Evolutionary conservation across 2,888 invertebrate species (phyloP).

Genomic region (Coleophora deauratella): DNA sequence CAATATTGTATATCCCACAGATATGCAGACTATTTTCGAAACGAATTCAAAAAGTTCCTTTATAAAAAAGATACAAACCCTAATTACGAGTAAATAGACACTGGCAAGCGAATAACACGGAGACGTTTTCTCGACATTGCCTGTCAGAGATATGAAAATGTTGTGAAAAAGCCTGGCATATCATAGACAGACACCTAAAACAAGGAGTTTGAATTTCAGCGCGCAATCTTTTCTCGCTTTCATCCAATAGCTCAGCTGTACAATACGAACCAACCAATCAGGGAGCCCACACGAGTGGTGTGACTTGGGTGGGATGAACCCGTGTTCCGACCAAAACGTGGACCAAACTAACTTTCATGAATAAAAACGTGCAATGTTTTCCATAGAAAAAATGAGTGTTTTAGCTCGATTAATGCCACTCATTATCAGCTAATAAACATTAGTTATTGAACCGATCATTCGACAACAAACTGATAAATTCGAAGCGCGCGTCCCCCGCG

Average conservation of each 20-base stretch:
- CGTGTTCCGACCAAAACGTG: slow-evolving; percentile 22
- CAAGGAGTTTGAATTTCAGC: slow-evolving; percentile 15
- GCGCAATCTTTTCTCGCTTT: slow-evolving; percentile 23
- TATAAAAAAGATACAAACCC: too few species aligned
- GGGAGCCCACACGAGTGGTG: slow-evolving; percentile 53
- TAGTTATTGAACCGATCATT: slow-evolving; percentile 14
- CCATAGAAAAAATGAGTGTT: slow-evolving; percentile 14
- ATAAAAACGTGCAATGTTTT: slow-evolving; percentile 27
- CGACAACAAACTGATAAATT: slow-evolving; percentile 41
- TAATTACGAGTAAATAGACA: too few species aligned
- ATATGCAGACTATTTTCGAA: too few species aligned
- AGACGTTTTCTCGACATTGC: too few species aligned
- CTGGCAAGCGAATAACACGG: too few species aligned
- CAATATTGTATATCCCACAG: too few species aligned
- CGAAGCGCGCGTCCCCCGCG: slow-evolving; percentile 57
- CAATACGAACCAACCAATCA: slow-evolving; percentile 44
- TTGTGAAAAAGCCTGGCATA: too few species aligned
- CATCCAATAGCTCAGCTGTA: slow-evolving; percentile 40
- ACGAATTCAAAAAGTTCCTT: too few species aligned
- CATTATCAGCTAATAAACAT: too few species aligned
- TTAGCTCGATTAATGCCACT: slow-evolving; percentile 8
- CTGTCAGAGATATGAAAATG: too few species aligned
- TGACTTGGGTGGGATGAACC: slow-evolving; percentile 63
- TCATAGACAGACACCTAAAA: neutral
- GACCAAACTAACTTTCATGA: slow-evolving; percentile 25